Base-by-base conservation (phyloP, 53 echinoderm and acorn worm species). In the Patiria pectinifera region DNA sequence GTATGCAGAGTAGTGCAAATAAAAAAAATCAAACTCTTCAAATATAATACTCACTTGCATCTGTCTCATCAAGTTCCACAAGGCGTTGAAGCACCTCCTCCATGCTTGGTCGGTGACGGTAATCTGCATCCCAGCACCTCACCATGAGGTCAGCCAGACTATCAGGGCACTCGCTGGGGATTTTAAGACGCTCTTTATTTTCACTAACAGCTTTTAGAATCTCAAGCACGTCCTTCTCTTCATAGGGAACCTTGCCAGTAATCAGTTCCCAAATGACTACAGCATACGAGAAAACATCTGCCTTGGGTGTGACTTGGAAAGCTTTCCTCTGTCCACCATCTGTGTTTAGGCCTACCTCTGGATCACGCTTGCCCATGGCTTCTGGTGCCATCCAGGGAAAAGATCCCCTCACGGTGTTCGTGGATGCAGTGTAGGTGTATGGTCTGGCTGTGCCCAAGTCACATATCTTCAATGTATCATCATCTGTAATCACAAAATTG, bases 221-320 rank as follows among this genome's bases (percentile, higher is more conserved):
- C n/a, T 78, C 12, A 53, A 78, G 19, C 11, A 45, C 11, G 58
- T 24, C 23, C 25, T 89, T n/a, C 89, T 78, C 46, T 78, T 43
- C 74, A 60, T 75, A 0, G 89, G 89, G 69, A 6, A 46, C 25
- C 70, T 78, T 13, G 79, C 89, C 77, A 6, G 89, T 59, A 4
- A 77, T 7, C 22, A 89, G 22, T 60, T 89, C 89, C 89, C 89
- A 89, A 13, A 89, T 77, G 8, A 89, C 89, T 8, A 89, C n/a
- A 11, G 78, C 78, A n/a, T 59, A 89, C 3, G 89, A 89, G 43
- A 47, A 89, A 60, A 89, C 14, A 78, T 89, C 89, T 58, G 89
- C 11, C 48, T 89, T 89, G 0, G 89, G 7, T 8, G 89, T 24
- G 6, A 89, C 48, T 59, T 89, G 77, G 9, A 15, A 43, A 12